Evolutionary conservation across 2,888 invertebrate species (phyloP).

Genomic region (Acleris sparsana): DNA sequence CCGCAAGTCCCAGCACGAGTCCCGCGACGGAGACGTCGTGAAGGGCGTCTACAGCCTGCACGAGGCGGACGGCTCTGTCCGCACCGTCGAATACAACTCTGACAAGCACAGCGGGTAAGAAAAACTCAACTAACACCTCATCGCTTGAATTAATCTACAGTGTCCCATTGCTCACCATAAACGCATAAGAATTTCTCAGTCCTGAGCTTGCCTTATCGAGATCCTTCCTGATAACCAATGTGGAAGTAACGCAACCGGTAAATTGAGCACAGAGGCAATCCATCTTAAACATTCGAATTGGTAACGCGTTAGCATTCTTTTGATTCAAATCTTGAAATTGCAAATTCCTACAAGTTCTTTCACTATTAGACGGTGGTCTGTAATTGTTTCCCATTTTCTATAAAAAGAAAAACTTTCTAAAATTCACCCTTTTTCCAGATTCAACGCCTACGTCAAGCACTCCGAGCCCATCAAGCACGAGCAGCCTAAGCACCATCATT

Average conservation of each 20-base stretch:
- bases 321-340: background rate
- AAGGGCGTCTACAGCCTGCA: constrained; percentile 59
- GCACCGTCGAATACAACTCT: constrained; percentile 50
- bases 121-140: too few species aligned
- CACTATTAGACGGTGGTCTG: too few species aligned
- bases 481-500: constrained; percentile 37
- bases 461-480: constrained; percentile 53
- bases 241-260: too few species aligned
- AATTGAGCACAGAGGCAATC: too few species aligned
- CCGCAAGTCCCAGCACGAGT: constrained; percentile 58
- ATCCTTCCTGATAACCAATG: background rate
- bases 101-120: constrained; percentile 41
- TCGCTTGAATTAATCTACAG: too few species aligned
- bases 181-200: too few species aligned
- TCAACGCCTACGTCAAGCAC: constrained; percentile 67
- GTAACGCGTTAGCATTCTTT: background rate
- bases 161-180: too few species aligned
- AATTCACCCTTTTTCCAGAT: constrained; percentile 45
- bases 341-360: too few species aligned
- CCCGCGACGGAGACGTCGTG: constrained; percentile 59
- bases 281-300: background rate
- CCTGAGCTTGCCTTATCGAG: background rate
- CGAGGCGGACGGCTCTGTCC: constrained; percentile 56
- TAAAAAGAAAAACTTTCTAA: too few species aligned
- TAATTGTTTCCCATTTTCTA: too few species aligned